A percentile compares a stretch with the other conserved stretches of the same genome.
phyloP scores from a whole-genome alignment of 2,888 invertebrate species.

The Amphipoea oculea region DNA sequence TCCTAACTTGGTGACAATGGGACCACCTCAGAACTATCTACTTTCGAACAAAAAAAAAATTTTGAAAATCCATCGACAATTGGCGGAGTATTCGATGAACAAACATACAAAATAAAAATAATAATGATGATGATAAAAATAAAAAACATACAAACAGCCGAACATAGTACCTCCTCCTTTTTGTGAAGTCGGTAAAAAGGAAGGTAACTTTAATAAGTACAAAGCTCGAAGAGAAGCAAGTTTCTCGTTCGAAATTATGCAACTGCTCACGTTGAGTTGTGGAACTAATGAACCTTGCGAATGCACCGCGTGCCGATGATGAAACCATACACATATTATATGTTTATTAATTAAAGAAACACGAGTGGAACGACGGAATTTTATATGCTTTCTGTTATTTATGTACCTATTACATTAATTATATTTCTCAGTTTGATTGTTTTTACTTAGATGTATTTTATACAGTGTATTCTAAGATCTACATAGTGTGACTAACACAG shows the following conservation, averaged over 20 bases:
- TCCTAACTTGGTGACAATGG: no score
- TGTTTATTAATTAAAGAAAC: constrained; percentile 48
- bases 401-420: neutral
- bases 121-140: no score
- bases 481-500: constrained; percentile 2
- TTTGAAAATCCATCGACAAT: no score
- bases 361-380: neutral
- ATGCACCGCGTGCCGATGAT: constrained; percentile 11
- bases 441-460: neutral
- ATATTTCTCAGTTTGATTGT: neutral
- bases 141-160: no score
- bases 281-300: constrained; percentile 47
- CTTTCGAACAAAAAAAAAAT: no score
- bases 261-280: constrained; percentile 48
- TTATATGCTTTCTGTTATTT: neutral
- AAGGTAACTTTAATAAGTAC: constrained; percentile 20
- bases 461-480: neutral
- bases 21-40: no score
- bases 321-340: constrained; percentile 41
- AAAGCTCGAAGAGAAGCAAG: constrained; percentile 30
- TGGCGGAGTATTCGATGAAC: no score
- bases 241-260: constrained; percentile 43
- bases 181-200: no score
- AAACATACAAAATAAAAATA: no score
- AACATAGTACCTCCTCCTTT: no score